Percentiles rank a stretch among this genome's conserved stretches.
Evolutionary conservation across 2,888 invertebrate genomes (phyloP).

Genomic region (Andrena trimmerana): DNA sequence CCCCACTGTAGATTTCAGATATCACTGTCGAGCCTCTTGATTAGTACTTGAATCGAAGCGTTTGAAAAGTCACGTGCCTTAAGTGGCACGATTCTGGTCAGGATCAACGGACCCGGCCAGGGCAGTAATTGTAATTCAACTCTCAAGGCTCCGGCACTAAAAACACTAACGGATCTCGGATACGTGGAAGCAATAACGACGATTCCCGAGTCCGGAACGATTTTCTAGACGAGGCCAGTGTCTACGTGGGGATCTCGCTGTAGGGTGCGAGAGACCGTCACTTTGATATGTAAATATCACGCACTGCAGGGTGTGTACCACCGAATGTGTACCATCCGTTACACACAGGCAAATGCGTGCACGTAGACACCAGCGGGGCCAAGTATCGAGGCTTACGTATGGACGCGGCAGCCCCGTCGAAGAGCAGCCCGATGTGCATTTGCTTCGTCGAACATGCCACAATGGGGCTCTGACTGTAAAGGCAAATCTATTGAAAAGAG

Average conservation of each 20-base stretch:
- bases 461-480: slow-evolving; percentile 81
- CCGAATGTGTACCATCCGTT: slow-evolving; percentile 57
- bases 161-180: background rate
- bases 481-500: slow-evolving; percentile 69
- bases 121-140: background rate
- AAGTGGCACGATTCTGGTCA: background rate
- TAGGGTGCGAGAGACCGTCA: slow-evolving; percentile 71
- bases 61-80: slow-evolving; percentile 21
- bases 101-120: background rate
- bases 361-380: slow-evolving; percentile 28
- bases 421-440: slow-evolving; percentile 81
- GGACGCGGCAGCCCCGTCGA: slow-evolving; percentile 61
- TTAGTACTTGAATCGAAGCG: slow-evolving; percentile 1
- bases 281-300: slow-evolving; percentile 85
- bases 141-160: background rate
- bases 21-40: slow-evolving; percentile 1
- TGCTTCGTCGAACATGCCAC: slow-evolving; percentile 83
- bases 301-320: slow-evolving; percentile 76
- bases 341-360: slow-evolving; percentile 46
- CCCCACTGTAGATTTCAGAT: slow-evolving; percentile 12
- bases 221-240: slow-evolving; percentile 27
- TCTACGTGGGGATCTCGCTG: slow-evolving; percentile 3
- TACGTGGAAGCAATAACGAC: slow-evolving; percentile 23
- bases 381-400: slow-evolving; percentile 64
- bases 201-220: slow-evolving; percentile 38